phyloP scores from a whole-genome alignment of 2,113 vertebrate species.

The Hippocampus mohnikei region DNA sequence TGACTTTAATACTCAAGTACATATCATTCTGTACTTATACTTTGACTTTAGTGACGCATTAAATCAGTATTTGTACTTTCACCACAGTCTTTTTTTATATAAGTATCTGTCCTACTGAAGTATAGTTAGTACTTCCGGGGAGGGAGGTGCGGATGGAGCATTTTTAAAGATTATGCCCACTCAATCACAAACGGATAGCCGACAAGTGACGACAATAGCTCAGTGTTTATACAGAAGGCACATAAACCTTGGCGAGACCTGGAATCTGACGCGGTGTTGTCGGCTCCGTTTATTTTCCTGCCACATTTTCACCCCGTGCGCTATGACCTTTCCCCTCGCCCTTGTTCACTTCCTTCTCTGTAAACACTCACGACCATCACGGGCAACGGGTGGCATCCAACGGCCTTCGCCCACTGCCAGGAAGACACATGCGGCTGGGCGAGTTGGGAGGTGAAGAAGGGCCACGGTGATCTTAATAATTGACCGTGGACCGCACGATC shows the following conservation, averaged over 20 bases:
- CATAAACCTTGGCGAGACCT: conserved; percentile 26
- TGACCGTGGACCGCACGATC: conserved; percentile 3
- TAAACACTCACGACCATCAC: conserved; percentile 53
- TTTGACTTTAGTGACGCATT: too few species aligned
- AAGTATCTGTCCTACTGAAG: too few species aligned
- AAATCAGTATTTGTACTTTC: too few species aligned
- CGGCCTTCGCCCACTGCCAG: background rate
- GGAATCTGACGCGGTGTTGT: conserved; percentile 29
- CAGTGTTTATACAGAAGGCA: conserved; percentile 40
- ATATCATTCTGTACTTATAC: too few species aligned
- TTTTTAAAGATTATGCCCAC: too few species aligned
- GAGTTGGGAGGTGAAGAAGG: conserved; percentile 10
- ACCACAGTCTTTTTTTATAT: too few species aligned
- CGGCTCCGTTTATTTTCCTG: conserved; percentile 63
- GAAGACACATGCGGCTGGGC: background rate
- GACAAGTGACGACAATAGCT: conserved; percentile 35
- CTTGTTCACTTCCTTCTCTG: conserved; percentile 43
- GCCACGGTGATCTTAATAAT: conserved; percentile 19
- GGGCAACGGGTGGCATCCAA: conserved; percentile 4
- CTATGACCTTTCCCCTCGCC: conserved; percentile 24
- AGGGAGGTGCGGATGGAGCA: too few species aligned
- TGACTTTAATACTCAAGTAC: too few species aligned
- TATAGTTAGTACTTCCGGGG: too few species aligned
- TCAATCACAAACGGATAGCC: conserved; percentile 1
- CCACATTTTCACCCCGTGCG: conserved; percentile 34